Evolutionary conservation across 2,797 vertebrate genomes (phyloP), one percentile per base, ranked within the genome.

Genomic region (Danionella dracula): DNA sequence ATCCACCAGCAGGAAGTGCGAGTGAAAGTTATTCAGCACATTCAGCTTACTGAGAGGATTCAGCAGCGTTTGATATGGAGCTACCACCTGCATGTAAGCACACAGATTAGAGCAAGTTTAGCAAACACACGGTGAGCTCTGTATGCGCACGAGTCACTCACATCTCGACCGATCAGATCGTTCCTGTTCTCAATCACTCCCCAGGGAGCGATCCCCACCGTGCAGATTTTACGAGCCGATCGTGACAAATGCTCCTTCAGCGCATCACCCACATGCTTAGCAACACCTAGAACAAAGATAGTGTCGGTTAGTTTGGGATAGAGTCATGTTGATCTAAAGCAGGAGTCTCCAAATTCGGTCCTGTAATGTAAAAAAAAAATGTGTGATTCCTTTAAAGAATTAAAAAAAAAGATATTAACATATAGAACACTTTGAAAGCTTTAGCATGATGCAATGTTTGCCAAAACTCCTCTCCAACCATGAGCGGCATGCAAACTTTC

Each of bases 111-210:
- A n/a, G n/a, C n/a, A n/a, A n/a, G n/a, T n/a, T n/a, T n/a, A n/a
- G n/a, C n/a, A n/a, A n/a, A n/a, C n/a, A n/a, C n/a, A n/a, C n/a
- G n/a, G n/a, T n/a, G n/a, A n/a, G n/a, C 6, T 27, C 23, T 27
- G 3, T 27, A 3, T 27, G 3, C 23, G 29, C 20, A 15, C 40
- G 23, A 13, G 38, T 44, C 75, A 38, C 95, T 96, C 88, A 99
- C 97, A 69, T 99, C 95, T 96, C 90, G 94, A 82, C 97, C 97
- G 62, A 98, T 92, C 73, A 99, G 93, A 82, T 99, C 97, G 7
- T 94, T 96, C 80, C 94, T 88, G 88, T 99, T 99, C 86, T 99
- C 96, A 76, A 99, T 97, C 70, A 98, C 93, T 79, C 97, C 97
- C 97, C 97, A 99, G 0, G 95, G 93, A 66, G 97, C 94, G 53